Evolutionary conservation across 2,797 vertebrate species (phyloP).

Genomic region (Nasua narica): DNA sequence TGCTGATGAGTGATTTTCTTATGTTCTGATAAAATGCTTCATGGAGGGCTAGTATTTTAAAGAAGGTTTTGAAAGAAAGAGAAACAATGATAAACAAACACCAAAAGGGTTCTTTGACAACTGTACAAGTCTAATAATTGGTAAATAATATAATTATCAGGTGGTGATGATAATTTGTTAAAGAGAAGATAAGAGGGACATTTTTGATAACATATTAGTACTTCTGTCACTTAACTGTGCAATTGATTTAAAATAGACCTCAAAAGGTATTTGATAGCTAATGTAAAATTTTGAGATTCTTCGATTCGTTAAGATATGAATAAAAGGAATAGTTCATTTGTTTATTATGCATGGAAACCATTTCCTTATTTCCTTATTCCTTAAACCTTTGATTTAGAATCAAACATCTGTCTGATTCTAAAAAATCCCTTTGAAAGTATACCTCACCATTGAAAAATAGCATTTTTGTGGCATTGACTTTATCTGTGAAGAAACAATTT

Average conservation of each 20-base stretch:
- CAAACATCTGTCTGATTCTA: not conserved
- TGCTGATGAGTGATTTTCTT: slow-evolving; percentile 35
- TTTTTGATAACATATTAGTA: not conserved
- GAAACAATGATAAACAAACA: not conserved
- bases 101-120: not conserved
- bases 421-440: not conserved
- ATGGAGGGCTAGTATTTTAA: not conserved
- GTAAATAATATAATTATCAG: not conserved
- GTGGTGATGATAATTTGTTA: not conserved
- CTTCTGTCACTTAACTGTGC: not conserved
- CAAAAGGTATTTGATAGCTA: not conserved
- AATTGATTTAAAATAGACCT: not conserved
- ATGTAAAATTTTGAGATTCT: not conserved
- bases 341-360: not conserved
- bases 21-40: slow-evolving; percentile 47
- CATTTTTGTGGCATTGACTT: not conserved
- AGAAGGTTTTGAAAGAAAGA: not conserved
- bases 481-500: not conserved
- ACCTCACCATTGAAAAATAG: not conserved
- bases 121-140: not conserved
- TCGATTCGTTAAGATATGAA: not conserved
- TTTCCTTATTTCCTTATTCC: not conserved
- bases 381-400: not conserved
- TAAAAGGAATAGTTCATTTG: not conserved
- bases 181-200: not conserved